These are phyloP conservation scores for Venturia canescens DNA, from an alignment of 1,140 invertebrate genomes.

Conservation along the genomic window DNA sequence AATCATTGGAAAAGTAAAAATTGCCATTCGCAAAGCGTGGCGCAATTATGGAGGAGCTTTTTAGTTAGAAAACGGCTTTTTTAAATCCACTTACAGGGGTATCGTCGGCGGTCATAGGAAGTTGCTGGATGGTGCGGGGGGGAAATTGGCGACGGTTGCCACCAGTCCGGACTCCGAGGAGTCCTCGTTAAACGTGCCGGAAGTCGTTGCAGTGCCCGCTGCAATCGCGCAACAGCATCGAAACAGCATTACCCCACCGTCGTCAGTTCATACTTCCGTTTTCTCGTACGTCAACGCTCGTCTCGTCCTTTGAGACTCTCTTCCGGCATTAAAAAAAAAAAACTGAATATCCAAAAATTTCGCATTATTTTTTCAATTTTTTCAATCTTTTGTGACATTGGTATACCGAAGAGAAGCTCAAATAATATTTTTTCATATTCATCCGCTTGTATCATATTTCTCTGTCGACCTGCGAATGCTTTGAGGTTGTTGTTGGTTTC, in stretches of 20 bases:
- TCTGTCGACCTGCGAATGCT: no score
- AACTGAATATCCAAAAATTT: constrained; percentile 9
- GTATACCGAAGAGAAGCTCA: not conserved
- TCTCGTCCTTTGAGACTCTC: constrained; percentile 22
- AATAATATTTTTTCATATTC: not conserved
- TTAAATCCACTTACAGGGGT: constrained; percentile 75
- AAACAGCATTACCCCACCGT: constrained; percentile 77
- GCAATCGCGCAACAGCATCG: constrained; percentile 71
- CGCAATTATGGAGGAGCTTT: not conserved
- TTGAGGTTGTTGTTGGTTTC: no score
- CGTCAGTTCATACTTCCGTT: constrained; percentile 74
- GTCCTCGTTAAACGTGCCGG: constrained; percentile 70
- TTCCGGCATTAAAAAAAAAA: constrained; percentile 19
- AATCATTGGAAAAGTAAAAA: no score
- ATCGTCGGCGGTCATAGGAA: constrained; percentile 78
- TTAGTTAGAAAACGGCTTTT: constrained; percentile 50
- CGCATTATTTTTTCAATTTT: not conserved
- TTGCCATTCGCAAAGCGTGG: no score
- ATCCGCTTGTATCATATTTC: no score
- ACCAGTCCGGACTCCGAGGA: constrained; percentile 77
- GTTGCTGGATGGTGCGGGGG: constrained; percentile 77
- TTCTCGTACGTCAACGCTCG: constrained; percentile 51
- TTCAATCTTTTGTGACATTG: no score
- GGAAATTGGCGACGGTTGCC: constrained; percentile 77
- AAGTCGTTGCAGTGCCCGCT: constrained; percentile 63